Base-by-base conservation (phyloP, 2,797 vertebrate species). In the Peromyscus attwateri region DNA sequence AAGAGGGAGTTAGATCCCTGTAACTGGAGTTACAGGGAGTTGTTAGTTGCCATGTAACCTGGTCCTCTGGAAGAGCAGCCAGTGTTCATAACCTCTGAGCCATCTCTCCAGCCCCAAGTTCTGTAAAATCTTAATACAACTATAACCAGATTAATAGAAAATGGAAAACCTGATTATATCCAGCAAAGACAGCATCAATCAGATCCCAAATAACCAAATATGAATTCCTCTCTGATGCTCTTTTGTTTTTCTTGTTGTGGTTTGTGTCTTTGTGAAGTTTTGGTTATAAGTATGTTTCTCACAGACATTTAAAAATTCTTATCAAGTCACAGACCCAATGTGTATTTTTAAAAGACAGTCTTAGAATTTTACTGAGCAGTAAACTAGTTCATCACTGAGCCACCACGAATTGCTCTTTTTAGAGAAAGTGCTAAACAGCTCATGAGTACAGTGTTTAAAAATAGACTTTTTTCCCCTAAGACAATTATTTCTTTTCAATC, bases 381-480 rank as follows among this genome's bases (percentile, higher is more conserved):
- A 73, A 91, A 92, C 49, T 90, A 71, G 87, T 92, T 97, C 85
- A 92, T 94, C 81, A 92, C 37, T 82, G 81, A 95, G 85, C 46
- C 43, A 92, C 96, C 37, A 80, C 27, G 79, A 76, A 93, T 93
- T 95, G 52, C 95, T 96, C 97, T 46, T 94, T 94, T 96, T 90
- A 93, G 87, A 93, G 80, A 94, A 88, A 89, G 90, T 95, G 76
- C 80, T 76, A 91, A 93, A 89, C 8, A 97, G 80, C 76, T 96
- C 79, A 93, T 75, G 97, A 70, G 91, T 82, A 96, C 85, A 95
- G 92, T 97, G 79, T 57, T 96, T 96, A 97, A 97, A 97, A 97
- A 96, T 95, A 96, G 89, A 64, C 25, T 79, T 34, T 68, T 13
- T 34, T 12, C 25, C 12, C 12, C 75, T 82, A 92, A 73, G 95